A percentile compares a stretch with the other conserved stretches of the same genome.
phyloP scores from a whole-genome alignment of 2,888 invertebrate species.

The Stramonita haemastoma region DNA sequence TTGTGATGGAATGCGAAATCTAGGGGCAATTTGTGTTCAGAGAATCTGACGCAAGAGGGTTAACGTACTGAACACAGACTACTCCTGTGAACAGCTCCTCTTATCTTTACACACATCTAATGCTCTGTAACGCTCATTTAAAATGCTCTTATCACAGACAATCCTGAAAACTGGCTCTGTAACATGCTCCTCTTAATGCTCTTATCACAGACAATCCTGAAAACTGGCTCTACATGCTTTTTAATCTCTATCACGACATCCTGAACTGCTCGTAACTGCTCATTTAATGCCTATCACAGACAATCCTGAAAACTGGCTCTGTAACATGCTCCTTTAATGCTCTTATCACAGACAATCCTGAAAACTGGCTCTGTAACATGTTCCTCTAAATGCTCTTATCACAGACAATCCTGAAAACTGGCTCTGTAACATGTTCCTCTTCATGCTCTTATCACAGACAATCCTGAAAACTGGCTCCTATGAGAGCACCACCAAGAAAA shows the following conservation, averaged over 20 bases:
- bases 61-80: too few species aligned
- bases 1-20: too few species aligned
- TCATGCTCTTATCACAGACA: background rate
- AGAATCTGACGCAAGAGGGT: too few species aligned
- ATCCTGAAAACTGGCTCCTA: slow-evolving; percentile 43
- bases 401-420: background rate
- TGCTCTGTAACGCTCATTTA: too few species aligned
- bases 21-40: too few species aligned
- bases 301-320: slow-evolving; percentile 26
- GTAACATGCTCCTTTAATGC: background rate
- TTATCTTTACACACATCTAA: too few species aligned
- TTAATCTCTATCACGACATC: too few species aligned
- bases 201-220: background rate
- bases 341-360: background rate
- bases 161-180: slow-evolving; percentile 26
- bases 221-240: slow-evolving; percentile 39
- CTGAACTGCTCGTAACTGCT: too few species aligned
- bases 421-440: slow-evolving; percentile 18
- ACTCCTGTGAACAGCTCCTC: too few species aligned
- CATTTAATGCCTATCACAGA: too few species aligned
- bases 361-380: too few species aligned
- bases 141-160: background rate
- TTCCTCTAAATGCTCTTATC: too few species aligned
- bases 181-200: background rate
- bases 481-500: slow-evolving; percentile 42